Evolutionary conservation across 2,113 vertebrate species (phyloP).

Genomic region (Anoplopoma fimbria): DNA sequence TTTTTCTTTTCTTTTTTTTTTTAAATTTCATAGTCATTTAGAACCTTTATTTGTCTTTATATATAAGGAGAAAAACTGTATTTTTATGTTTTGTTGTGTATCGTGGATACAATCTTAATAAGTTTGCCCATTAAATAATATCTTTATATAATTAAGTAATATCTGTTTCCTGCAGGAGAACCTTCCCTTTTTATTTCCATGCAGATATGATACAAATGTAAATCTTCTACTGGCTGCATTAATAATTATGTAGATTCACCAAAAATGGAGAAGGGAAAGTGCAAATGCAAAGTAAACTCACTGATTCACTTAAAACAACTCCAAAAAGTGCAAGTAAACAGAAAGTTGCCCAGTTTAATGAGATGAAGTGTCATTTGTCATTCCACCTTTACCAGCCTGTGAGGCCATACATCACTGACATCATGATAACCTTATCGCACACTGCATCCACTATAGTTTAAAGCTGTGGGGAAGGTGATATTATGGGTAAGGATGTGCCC

Average conservation of each 20-base stretch:
- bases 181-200: background rate
- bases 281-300: conserved; percentile 11
- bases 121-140: no score
- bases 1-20: no score
- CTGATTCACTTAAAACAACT: background rate
- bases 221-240: background rate
- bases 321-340: background rate
- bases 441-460: background rate
- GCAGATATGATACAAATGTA: background rate
- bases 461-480: conserved; percentile 16
- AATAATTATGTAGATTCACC: no score
- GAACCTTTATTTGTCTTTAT: no score
- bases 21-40: no score
- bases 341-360: background rate
- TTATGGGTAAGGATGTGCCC: conserved; percentile 28
- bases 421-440: conserved; percentile 18
- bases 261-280: no score
- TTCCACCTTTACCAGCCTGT: conserved; percentile 17
- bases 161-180: background rate
- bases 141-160: no score
- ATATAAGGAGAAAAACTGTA: no score
- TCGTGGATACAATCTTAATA: no score
- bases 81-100: no score
- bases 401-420: conserved; percentile 42
- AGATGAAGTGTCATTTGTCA: conserved; percentile 29